These are phyloP conservation scores for Desoria tigrina DNA, from an alignment of 2,888 invertebrate species.

Conservation along the genomic window DNA sequence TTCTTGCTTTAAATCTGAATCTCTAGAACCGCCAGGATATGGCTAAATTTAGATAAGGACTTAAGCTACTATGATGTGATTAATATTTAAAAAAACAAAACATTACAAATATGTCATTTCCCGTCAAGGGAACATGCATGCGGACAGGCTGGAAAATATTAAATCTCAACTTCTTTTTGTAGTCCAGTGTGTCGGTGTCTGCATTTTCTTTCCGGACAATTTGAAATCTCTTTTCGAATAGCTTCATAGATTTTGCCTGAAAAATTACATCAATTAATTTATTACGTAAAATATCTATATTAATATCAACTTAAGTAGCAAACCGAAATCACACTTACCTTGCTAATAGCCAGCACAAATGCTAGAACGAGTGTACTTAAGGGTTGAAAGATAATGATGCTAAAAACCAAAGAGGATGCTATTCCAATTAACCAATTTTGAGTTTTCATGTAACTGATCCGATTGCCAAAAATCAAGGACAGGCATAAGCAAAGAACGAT, in stretches of 20 bases:
- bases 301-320: too few species aligned
- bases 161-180: neutral
- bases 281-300: too few species aligned
- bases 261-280: neutral
- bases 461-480: slow-evolving; percentile 31
- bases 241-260: neutral
- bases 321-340: too few species aligned
- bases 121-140: slow-evolving; percentile 25
- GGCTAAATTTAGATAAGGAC: neutral
- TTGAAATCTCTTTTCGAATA: slow-evolving; percentile 27
- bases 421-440: slow-evolving; percentile 38
- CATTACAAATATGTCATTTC: slow-evolving; percentile 30
- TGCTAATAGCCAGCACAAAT: slow-evolving; percentile 17
- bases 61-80: neutral
- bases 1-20: slow-evolving; percentile 34
- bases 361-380: slow-evolving; percentile 20
- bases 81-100: neutral
- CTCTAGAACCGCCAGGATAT: slow-evolving; percentile 1
- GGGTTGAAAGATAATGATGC: slow-evolving; percentile 34
- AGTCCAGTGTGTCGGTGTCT: neutral
- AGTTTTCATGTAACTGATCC: slow-evolving; percentile 34
- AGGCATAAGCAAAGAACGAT: slow-evolving; percentile 23
- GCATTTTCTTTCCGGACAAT: slow-evolving; percentile 12
- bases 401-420: slow-evolving; percentile 25
- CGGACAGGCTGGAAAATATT: slow-evolving; percentile 24